Base-by-base conservation (phyloP, 2,888 invertebrate species). In the Tiliacea citrago region DNA sequence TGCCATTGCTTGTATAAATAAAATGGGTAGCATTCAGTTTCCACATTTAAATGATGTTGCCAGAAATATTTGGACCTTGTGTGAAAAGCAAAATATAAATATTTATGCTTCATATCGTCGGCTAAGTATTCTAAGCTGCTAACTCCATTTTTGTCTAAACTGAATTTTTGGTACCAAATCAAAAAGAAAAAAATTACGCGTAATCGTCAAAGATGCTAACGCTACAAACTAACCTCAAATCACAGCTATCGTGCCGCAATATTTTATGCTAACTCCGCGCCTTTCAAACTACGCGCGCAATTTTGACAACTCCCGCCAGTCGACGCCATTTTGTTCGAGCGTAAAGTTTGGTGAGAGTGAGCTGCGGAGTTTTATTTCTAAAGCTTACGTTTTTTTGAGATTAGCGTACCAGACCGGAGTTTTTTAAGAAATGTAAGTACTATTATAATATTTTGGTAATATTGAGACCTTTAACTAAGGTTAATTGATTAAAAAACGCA, bases 221-320 rank as follows among this genome's bases (percentile, higher is more conserved):
- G 35, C 60, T 3, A 60, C n/a, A 55, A 12, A 55, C 21, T 60
- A 39, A 35, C 35, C 35, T 58, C 12, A 58, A 10, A 21, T 21
- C 60, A 60, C 60, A 60, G 60, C 10, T 39, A 60, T 7, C 21
- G 21, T 3, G 21, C 60, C 60, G 35, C 39, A 60, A 39, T 60
- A 6, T 39, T 39, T 60, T 60, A 39, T 21, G 60, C n/a, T 51
- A 51, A 51, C 60, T 60, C 60, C 60, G 60, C 39, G 4, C 51
- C 65, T 65, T 2, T 51, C 35, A 65, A 65, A 65, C 65, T 51
- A 16, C 65, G 65, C 35, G 65, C 65, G 65, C 65, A 65, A 65
- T 65, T 65, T 13, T 49, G 65, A 65, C 65, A 51, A 65, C 65
- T 65, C 65, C 65, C 51, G 65, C 29, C 18, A 65, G 7, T 49